Evolutionary conservation across 2,797 vertebrate genomes (phyloP).

Genomic region (Macropus fuliginosus): DNA sequence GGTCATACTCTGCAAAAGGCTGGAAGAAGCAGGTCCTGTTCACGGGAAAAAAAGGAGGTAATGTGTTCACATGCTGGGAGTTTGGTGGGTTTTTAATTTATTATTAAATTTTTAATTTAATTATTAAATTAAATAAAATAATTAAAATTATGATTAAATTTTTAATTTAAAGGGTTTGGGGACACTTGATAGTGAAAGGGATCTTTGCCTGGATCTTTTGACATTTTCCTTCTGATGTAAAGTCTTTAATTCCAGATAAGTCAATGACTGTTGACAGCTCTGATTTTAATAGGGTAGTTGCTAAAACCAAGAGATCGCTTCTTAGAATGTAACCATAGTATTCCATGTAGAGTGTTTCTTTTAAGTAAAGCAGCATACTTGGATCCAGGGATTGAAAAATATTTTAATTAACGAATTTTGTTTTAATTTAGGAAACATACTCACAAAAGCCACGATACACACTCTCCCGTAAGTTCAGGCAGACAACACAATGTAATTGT

Average conservation of each 20-base stretch:
- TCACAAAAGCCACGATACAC: neutral
- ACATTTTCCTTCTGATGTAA: neutral
- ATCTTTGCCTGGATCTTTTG: neutral
- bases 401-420: neutral
- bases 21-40: conserved; percentile 65
- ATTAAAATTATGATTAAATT: too few species aligned
- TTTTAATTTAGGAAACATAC: neutral
- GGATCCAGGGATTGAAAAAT: neutral
- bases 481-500: neutral
- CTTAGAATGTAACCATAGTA: neutral
- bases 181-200: neutral
- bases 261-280: neutral
- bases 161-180: accelerated
- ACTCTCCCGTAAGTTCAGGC: neutral
- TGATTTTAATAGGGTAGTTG: neutral
- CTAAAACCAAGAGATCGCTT: neutral
- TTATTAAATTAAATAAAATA: too few species aligned
- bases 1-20: conserved; percentile 76
- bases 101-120: too few species aligned
- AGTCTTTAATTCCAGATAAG: neutral
- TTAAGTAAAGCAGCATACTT: neutral
- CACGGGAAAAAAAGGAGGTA: conserved; percentile 73
- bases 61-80: neutral
- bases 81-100: neutral
- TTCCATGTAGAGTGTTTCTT: neutral